phyloP scores from a whole-genome alignment of 2,113 vertebrate species.

The Australoheros scitulus region DNA sequence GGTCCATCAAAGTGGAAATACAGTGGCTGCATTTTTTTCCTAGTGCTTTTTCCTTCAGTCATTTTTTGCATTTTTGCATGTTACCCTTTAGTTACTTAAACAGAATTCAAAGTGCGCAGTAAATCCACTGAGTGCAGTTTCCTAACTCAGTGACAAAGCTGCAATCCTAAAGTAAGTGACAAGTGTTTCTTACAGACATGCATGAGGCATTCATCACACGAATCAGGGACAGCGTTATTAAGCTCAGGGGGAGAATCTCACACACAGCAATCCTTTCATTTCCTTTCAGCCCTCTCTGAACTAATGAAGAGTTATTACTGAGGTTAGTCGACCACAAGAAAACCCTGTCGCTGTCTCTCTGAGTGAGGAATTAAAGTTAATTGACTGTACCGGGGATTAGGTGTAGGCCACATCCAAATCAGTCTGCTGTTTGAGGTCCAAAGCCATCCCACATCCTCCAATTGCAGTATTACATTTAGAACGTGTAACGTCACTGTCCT shows the following conservation, averaged over 20 bases:
- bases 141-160: slow-evolving; percentile 30
- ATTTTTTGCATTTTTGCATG: not conserved
- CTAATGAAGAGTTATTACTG: slow-evolving; percentile 71
- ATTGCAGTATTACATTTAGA: slow-evolving; percentile 23
- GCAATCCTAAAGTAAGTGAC: slow-evolving; percentile 28
- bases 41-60: not conserved
- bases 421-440: slow-evolving; percentile 31
- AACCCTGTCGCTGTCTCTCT: slow-evolving; percentile 50
- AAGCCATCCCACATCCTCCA: slow-evolving; percentile 34
- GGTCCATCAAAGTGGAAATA: not conserved
- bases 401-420: slow-evolving; percentile 42
- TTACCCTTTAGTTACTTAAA: not conserved
- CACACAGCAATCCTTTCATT: slow-evolving; percentile 49
- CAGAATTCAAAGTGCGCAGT: not conserved
- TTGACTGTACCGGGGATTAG: slow-evolving; percentile 67
- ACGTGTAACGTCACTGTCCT: not conserved
- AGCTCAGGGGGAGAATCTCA: slow-evolving; percentile 39
- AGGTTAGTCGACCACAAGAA: slow-evolving; percentile 55
- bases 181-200: slow-evolving; percentile 31
- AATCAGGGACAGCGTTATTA: slow-evolving; percentile 30
- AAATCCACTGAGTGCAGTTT: slow-evolving; percentile 26
- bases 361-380: slow-evolving; percentile 62
- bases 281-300: slow-evolving; percentile 46
- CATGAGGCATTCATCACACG: slow-evolving; percentile 36
- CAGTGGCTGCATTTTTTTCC: not conserved